Percentiles rank a stretch among this genome's conserved stretches.
Evolutionary conservation across 2,888 invertebrate genomes (phyloP).

Genomic region (Meteorus colon): DNA sequence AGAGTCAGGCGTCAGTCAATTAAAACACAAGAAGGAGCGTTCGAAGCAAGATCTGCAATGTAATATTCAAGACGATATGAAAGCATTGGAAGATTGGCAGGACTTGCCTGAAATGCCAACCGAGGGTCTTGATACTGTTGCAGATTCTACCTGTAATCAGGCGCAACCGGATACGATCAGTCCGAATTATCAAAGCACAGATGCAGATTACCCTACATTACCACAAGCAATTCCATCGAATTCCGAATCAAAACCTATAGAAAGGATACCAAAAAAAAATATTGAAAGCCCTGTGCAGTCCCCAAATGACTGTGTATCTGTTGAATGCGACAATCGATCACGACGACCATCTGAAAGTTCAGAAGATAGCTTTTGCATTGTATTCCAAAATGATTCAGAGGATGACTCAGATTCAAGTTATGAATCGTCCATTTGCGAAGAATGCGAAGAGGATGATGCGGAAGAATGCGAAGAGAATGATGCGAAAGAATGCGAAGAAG

Average conservation of each 20-base stretch:
- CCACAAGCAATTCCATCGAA: slow-evolving; percentile 49
- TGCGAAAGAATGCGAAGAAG: too few species aligned
- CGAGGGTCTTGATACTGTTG: background rate
- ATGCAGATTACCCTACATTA: slow-evolving; percentile 30
- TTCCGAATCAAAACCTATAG: slow-evolving; percentile 38
- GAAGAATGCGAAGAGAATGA: too few species aligned
- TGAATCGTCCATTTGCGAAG: slow-evolving; percentile 31
- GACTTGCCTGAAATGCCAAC: background rate
- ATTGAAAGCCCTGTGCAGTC: slow-evolving; percentile 19
- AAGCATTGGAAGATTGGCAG: slow-evolving; percentile 48
- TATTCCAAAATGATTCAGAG: slow-evolving; percentile 57
- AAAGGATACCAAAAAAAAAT: background rate
- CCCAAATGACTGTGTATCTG: slow-evolving; percentile 25
- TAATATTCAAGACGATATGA: slow-evolving; percentile 56
- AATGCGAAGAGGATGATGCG: background rate
- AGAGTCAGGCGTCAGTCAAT: slow-evolving; percentile 64
- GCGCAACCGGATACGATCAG: background rate
- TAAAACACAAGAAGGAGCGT: slow-evolving; percentile 60
- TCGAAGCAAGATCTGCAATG: slow-evolving; percentile 56
- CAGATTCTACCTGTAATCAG: background rate
- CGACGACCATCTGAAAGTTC: slow-evolving; percentile 63
- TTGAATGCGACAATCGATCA: slow-evolving; percentile 45
- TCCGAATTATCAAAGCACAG: background rate
- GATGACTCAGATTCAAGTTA: slow-evolving; percentile 28
- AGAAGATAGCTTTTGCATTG: slow-evolving; percentile 65